Evolutionary conservation across 2,888 invertebrate species (phyloP).

Genomic region (Chloromyia formosa): DNA sequence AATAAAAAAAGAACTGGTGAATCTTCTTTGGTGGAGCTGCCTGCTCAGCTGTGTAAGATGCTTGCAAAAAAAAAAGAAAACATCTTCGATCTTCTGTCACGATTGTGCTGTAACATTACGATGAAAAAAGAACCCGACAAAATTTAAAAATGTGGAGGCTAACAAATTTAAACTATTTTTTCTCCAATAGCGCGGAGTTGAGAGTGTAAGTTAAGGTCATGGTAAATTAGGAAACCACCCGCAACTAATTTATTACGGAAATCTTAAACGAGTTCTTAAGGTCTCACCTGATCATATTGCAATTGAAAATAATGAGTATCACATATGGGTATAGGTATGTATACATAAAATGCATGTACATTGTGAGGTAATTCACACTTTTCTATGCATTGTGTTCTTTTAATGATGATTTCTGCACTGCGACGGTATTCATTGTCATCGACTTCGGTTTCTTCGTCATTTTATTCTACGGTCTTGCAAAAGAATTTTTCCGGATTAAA

Average conservation of each 20-base stretch:
- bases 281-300: constrained; percentile 17
- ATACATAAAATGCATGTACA: not conserved
- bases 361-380: constrained; percentile 7
- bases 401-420: not conserved
- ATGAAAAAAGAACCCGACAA: not conserved
- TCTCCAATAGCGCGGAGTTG: not conserved
- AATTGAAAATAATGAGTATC: constrained; percentile 3
- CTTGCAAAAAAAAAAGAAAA: not conserved
- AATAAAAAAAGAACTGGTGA: not conserved
- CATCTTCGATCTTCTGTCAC: not conserved
- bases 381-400: constrained; percentile 25
- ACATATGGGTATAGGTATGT: no score
- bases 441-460: no score
- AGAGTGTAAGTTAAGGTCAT: constrained; percentile 33
- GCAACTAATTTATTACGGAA: constrained; percentile 42
- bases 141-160: constrained; percentile 27
- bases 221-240: constrained; percentile 28
- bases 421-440: not conserved
- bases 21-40: not conserved
- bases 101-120: not conserved
- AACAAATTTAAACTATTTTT: constrained; percentile 2
- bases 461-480: no score
- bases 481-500: constrained; percentile 22
- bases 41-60: not conserved
- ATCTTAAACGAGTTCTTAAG: constrained; percentile 31